These are phyloP conservation scores for Plebejus argus DNA, from an alignment of 2,888 invertebrate genomes.

Conservation along the genomic window DNA sequence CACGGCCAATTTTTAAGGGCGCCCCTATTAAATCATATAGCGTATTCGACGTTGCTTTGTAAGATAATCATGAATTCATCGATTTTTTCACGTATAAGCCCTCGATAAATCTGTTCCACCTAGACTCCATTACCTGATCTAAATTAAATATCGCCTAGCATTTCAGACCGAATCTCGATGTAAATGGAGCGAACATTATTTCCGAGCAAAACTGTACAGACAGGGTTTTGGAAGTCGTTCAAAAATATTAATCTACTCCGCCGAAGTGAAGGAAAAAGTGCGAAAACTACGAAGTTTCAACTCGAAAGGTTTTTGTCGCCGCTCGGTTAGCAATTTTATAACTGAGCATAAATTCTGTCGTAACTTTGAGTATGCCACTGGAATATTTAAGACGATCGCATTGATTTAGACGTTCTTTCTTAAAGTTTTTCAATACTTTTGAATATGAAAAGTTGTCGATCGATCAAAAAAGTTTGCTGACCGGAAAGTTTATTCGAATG, in stretches of 20 bases:
- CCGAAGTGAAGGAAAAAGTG: constrained; percentile 4
- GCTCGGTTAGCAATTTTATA: constrained; percentile 17
- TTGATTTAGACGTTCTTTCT: constrained; percentile 8
- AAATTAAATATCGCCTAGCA: neutral
- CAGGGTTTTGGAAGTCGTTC: neutral
- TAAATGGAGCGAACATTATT: neutral
- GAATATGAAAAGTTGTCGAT: neutral
- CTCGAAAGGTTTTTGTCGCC: constrained; percentile 5
- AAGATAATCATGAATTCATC: neutral
- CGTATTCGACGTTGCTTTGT: neutral
- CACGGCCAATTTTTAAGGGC: constrained; percentile 38
- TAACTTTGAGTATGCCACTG: constrained; percentile 9
- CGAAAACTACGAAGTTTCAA: constrained; percentile 11
- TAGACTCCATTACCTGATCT: neutral
- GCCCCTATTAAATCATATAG: constrained; percentile 32
- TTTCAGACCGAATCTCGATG: neutral
- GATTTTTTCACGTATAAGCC: neutral
- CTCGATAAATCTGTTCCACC: neutral
- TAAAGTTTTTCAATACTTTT: neutral
- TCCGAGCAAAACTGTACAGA: neutral
- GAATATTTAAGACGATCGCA: constrained; percentile 22
- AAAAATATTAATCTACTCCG: constrained; percentile 17
- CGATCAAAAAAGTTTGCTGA: neutral
- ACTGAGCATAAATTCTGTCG: constrained; percentile 15
- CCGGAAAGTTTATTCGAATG: neutral